These are phyloP conservation scores for Belgica antarctica DNA, from an alignment of 2,888 invertebrate species.

Conservation along the genomic window DNA sequence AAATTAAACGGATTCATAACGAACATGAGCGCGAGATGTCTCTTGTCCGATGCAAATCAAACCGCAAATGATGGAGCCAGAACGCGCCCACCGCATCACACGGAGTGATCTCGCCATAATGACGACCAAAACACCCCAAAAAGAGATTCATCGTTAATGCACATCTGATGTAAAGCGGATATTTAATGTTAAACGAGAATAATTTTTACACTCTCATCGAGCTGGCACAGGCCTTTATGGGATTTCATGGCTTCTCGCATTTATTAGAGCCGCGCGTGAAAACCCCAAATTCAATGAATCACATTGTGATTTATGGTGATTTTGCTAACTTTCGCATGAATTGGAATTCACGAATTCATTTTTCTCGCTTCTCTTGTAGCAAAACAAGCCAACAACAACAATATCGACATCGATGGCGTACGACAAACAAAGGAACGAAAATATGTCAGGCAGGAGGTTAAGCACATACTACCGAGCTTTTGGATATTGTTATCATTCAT, in stretches of 20 bases:
- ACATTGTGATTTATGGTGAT: slow-evolving; percentile 35
- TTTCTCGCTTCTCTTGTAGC: not conserved
- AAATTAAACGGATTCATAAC: not conserved
- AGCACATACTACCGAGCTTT: slow-evolving; percentile 10
- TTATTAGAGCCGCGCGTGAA: slow-evolving; percentile 8
- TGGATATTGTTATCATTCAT: slow-evolving; percentile 11
- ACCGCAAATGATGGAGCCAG: not conserved
- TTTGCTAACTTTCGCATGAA: slow-evolving; percentile 18
- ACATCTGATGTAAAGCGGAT: slow-evolving; percentile 21
- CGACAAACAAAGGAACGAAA: not conserved
- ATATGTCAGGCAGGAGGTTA: slow-evolving; percentile 2
- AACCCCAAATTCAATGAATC: slow-evolving; percentile 35
- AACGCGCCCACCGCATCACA: slow-evolving; percentile 4
- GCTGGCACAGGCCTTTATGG: not conserved
- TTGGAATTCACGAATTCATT: not conserved
- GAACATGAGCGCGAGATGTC: not conserved
- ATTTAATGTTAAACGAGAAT: slow-evolving; percentile 11
- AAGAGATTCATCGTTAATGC: slow-evolving; percentile 24
- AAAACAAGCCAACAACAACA: too few species aligned
- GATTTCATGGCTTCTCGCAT: not conserved
- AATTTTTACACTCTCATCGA: not conserved
- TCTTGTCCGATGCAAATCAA: not conserved
- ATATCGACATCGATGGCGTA: too few species aligned
- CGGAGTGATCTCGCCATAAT: not conserved
- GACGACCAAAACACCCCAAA: slow-evolving; percentile 10